Evolutionary conservation across 2,113 vertebrate genomes (phyloP).

Genomic region (Cacatua alba): DNA sequence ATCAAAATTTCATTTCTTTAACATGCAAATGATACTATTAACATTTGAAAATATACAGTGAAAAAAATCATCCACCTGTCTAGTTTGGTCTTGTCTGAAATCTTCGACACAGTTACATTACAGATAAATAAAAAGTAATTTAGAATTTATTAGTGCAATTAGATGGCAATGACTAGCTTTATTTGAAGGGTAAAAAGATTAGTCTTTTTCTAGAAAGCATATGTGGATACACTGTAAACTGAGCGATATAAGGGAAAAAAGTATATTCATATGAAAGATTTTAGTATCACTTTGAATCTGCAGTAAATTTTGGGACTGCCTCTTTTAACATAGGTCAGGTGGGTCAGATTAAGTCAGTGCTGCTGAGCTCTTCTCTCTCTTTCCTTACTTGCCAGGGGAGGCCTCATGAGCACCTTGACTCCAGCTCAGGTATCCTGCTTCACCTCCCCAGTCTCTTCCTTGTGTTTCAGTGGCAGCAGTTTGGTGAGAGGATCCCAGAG

Average conservation of each 20-base stretch:
- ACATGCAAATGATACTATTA: slow-evolving; percentile 69
- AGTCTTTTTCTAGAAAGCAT: background rate
- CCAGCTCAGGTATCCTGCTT: background rate
- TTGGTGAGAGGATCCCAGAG: background rate
- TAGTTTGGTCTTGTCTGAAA: slow-evolving; percentile 43
- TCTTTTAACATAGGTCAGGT: background rate
- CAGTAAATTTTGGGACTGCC: background rate
- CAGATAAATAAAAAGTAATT: background rate
- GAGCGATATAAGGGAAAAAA: background rate
- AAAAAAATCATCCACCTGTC: slow-evolving; percentile 22
- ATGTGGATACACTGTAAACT: background rate
- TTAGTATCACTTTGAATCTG: background rate
- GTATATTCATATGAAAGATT: background rate
- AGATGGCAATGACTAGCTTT: background rate
- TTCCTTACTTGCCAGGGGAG: background rate
- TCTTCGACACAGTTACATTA: background rate
- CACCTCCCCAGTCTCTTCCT: background rate
- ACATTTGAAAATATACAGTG: slow-evolving; percentile 60
- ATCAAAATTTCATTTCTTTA: slow-evolving; percentile 72
- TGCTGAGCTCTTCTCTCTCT: background rate
- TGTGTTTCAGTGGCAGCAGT: background rate
- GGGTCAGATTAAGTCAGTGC: background rate
- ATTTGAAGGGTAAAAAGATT: background rate
- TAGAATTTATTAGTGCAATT: slow-evolving; percentile 24
- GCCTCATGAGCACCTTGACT: background rate